Evolutionary conservation across 2,888 invertebrate genomes (phyloP).

Genomic region (Microctonus aethiopoides): DNA sequence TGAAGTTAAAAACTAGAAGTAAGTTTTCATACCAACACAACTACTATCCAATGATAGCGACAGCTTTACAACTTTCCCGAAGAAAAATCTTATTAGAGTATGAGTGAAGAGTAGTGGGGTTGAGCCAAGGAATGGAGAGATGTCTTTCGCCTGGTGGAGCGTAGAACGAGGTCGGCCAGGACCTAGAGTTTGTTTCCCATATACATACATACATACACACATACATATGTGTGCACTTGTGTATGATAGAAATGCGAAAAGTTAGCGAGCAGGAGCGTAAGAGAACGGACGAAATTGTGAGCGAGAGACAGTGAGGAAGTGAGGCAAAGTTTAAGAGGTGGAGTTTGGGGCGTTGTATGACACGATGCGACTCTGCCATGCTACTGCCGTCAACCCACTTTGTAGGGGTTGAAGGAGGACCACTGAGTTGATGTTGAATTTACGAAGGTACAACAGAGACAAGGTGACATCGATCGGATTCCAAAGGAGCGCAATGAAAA

Average conservation of each 20-base stretch:
- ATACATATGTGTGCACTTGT: conserved; percentile 27
- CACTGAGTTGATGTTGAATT: conserved; percentile 22
- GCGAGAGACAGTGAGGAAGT: not conserved
- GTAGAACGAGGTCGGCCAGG: conserved; percentile 36
- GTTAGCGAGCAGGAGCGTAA: conserved; percentile 1
- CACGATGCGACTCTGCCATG: conserved; percentile 9
- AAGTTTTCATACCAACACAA: conserved; percentile 33
- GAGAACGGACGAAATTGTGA: not conserved
- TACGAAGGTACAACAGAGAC: conserved; percentile 38
- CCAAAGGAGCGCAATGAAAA: conserved; percentile 49
- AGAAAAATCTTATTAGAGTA: conserved; percentile 35
- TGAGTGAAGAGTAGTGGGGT: conserved; percentile 35
- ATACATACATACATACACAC: too few relatives aligned
- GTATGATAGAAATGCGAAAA: conserved; percentile 29
- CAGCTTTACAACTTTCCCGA: conserved; percentile 39
- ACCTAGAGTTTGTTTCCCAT: conserved; percentile 17
- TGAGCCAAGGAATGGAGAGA: not conserved
- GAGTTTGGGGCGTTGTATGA: conserved; percentile 8
- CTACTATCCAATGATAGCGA: conserved; percentile 36
- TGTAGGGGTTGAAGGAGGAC: not conserved
- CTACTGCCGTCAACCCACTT: not conserved
- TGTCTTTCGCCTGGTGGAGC: conserved; percentile 24
- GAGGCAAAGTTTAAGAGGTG: conserved; percentile 15
- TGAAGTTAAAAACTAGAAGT: not conserved
- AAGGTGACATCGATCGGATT: conserved; percentile 49